A percentile compares a stretch with the other conserved stretches of the same genome.
These are phyloP conservation scores for Alces alces DNA, from an alignment of 2,113 vertebrate species.

Conservation along the genomic window DNA sequence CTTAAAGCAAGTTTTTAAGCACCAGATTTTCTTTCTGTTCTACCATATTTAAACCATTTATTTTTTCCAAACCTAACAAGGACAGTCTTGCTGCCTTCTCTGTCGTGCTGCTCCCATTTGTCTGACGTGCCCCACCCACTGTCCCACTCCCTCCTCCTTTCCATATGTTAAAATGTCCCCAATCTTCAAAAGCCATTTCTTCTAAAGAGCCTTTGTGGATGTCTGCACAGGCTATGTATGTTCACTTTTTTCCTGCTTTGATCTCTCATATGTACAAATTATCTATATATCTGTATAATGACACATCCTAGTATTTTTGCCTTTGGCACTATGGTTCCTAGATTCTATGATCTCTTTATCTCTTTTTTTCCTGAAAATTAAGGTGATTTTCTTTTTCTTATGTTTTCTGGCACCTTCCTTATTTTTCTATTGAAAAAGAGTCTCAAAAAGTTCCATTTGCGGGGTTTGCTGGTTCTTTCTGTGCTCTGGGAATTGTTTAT, in stretches of 20 bases:
- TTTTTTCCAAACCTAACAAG: not conserved
- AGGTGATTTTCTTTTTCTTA: not conserved
- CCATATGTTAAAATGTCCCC: not conserved
- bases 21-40: not conserved
- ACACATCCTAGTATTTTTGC: not conserved
- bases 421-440: not conserved
- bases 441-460: not conserved
- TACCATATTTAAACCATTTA: not conserved
- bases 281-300: not conserved
- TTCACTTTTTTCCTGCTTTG: not conserved
- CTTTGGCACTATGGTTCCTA: not conserved
- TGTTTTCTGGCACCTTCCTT: not conserved
- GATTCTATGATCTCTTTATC: not conserved
- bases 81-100: not conserved
- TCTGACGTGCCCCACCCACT: not conserved
- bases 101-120: not conserved
- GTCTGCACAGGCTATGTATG: not conserved
- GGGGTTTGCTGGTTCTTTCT: not conserved
- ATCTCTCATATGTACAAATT: not conserved
- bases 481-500: conserved; percentile 31
- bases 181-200: not conserved
- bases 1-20: not conserved
- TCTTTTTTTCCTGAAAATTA: not conserved
- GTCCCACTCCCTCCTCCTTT: not conserved
- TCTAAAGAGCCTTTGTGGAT: not conserved